Evolutionary conservation across 2,888 invertebrate genomes (phyloP).

Genomic region (Apodemia mormo): DNA sequence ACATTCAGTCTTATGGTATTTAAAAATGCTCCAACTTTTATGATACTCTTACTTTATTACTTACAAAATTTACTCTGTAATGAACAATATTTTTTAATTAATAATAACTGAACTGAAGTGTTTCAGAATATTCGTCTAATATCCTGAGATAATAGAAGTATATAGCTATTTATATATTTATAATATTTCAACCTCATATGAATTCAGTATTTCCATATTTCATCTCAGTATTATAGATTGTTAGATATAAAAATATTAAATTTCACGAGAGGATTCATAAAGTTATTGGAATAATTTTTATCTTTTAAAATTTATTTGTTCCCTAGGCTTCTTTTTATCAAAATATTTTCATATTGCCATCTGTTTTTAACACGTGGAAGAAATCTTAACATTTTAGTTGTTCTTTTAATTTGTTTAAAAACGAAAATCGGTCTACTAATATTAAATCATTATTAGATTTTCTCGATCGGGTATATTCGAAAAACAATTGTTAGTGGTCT

Average conservation of each 20-base stretch:
- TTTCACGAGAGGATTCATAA: not conserved
- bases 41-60: too few species aligned
- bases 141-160: not conserved
- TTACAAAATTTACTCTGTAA: not conserved
- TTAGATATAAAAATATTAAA: slow-evolving; percentile 31
- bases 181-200: slow-evolving; percentile 33
- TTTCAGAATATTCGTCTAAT: not conserved
- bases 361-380: not conserved
- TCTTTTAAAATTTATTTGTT: not conserved
- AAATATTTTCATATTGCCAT: not conserved
- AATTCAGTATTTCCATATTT: slow-evolving; percentile 37
- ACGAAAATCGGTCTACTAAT: not conserved
- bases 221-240: slow-evolving; percentile 62
- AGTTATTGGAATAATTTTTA: not conserved
- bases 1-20: too few species aligned
- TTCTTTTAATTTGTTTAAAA: not conserved
- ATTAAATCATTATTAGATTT: too few species aligned
- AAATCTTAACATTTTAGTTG: too few species aligned
- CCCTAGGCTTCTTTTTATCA: not conserved
- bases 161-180: slow-evolving; percentile 17
- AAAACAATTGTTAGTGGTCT: too few species aligned
- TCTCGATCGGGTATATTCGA: too few species aligned
- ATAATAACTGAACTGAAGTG: not conserved
- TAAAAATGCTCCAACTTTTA: too few species aligned
- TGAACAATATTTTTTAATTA: not conserved